Evolutionary conservation across 1,140 invertebrate species (phyloP).

Genomic region (Holotrichia oblita): DNA sequence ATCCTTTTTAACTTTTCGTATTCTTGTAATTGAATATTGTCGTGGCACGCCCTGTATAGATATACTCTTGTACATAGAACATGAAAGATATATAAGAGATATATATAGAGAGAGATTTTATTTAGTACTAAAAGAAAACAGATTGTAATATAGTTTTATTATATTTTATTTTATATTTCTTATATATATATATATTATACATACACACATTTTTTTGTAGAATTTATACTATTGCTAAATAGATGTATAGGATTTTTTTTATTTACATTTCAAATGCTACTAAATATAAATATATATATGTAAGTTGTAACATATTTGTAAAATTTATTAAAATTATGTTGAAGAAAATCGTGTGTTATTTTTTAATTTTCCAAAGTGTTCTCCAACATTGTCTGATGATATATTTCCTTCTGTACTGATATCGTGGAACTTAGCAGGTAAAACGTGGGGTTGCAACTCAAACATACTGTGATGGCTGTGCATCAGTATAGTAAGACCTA

Average conservation of each 20-base stretch:
- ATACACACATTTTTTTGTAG: neutral
- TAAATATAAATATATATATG: constrained; percentile 3
- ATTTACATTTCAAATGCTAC: constrained; percentile 22
- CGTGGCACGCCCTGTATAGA: neutral
- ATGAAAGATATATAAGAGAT: neutral
- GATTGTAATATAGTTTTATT: constrained; percentile 41
- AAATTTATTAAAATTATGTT: constrained; percentile 40
- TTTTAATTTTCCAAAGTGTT: neutral
- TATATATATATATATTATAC: neutral
- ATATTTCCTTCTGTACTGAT: no score
- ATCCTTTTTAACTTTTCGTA: no score
- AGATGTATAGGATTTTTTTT: constrained; percentile 14
- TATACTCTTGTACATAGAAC: constrained; percentile 35
- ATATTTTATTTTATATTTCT: constrained; percentile 27
- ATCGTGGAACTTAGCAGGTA: no score
- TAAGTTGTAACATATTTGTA: constrained; percentile 40
- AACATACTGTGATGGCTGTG: no score
- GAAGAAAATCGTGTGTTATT: constrained; percentile 7
- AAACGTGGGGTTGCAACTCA: no score
- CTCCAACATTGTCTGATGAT: no score
- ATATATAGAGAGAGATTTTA: constrained; percentile 35
- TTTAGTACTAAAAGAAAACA: constrained; percentile 34
- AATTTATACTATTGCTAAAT: constrained; percentile 26
- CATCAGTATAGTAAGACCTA: no score
- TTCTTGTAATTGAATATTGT: no score